Evolutionary conservation across 2,797 vertebrate species (phyloP), one percentile per base, ranked within the genome.

Genomic region (Fringilla coelebs): DNA sequence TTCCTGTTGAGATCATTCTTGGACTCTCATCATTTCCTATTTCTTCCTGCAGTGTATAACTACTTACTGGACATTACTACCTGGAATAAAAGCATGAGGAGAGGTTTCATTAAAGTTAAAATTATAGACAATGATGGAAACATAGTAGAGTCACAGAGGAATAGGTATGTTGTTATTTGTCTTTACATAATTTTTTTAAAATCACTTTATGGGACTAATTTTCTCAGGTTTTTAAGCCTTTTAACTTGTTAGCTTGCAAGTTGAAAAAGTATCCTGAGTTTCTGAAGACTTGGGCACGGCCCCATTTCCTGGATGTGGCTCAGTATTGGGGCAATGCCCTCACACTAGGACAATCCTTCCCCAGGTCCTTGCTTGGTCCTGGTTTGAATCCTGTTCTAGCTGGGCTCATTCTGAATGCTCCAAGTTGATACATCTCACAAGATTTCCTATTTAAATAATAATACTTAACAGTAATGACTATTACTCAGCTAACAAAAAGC

Each of bases 31-130:
- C 54, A n/a, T 78, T 93, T 95, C 60, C 10, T 77, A 8, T 96
- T 92, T 96, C 51, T 95, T 68, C 94, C 89, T 95, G 26, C 89
- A 98, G 98, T 97, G 70, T 98, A 98, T 90, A 97, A 98, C 96
- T 98, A 98, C 85, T 81, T 97, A 82, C 43, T 98, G 92, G 97
- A 97, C 85, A 95, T 98, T 68, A 92, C 92, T 80, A 86, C 95
- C 52, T 96, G 97, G 96, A 96, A 97, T 89, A 94, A 95, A 89
- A 94, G 28, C 57, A 92, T 74, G 54, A 97, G 83, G 36, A 96
- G 92, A 92, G 98, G 98, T 55, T 97, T 96, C 78, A 95, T 98
- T 81, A 96, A 88, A 61, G 92, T 98, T 90, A 98, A 97, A 95
- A 89, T 98, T 81, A 93, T 93, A 62, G 97, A 98, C 66, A 22